phyloP scores from a whole-genome alignment of 35 echinoderm and acorn worm genomes.

The Apostichopus japonicus region DNA sequence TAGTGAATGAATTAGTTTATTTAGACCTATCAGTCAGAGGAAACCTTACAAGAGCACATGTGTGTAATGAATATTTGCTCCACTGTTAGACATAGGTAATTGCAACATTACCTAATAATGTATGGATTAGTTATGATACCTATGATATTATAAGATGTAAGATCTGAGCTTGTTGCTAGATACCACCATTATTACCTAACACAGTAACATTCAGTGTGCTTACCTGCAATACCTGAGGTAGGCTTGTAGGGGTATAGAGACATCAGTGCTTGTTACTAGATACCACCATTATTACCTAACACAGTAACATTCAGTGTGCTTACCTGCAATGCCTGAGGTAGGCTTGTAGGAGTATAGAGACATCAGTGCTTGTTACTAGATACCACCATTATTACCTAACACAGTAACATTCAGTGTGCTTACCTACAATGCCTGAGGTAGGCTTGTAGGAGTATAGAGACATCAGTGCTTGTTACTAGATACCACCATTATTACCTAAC shows the following conservation, averaged over 20 bases:
- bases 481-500: constrained; percentile 69
- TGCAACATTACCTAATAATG: too few relatives aligned
- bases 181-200: too few relatives aligned
- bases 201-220: too few relatives aligned
- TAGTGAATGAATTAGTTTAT: too few relatives aligned
- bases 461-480: constrained; percentile 90
- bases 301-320: constrained; percentile 6
- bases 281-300: constrained; percentile 49
- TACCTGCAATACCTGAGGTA: neutral
- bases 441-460: constrained; percentile 98
- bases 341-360: constrained; percentile 98
- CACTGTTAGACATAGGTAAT: too few relatives aligned
- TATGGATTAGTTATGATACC: too few relatives aligned
- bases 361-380: constrained; percentile 90
- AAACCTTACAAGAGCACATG: too few relatives aligned
- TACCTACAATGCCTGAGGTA: constrained; percentile 97
- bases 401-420: constrained; percentile 6
- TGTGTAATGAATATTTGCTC: too few relatives aligned
- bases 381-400: constrained; percentile 69
- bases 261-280: too few relatives aligned
- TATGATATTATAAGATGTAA: too few relatives aligned
- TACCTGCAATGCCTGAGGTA: constrained; percentile 96
- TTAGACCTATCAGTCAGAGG: too few relatives aligned
- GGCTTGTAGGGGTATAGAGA: constrained; percentile 82
- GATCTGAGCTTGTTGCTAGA: too few relatives aligned